phyloP scores from a whole-genome alignment of 2,888 invertebrate genomes.

The Phasia obesa region DNA sequence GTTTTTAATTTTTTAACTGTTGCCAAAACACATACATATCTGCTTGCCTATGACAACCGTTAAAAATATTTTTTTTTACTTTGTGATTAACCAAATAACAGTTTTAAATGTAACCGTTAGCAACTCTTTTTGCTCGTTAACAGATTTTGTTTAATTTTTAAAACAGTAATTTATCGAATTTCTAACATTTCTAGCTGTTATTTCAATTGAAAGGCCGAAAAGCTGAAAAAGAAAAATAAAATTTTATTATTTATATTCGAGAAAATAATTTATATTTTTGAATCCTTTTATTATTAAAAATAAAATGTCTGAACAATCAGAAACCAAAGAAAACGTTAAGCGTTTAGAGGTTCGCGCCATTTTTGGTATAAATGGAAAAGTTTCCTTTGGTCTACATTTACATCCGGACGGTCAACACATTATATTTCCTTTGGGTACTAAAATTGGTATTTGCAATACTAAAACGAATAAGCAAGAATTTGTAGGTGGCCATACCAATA shows the following conservation, averaged over 20 bases:
- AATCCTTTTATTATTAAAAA: not conserved
- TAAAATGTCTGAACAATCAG: constrained; percentile 45
- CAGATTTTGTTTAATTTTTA: not conserved
- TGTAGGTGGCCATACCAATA: constrained; percentile 90
- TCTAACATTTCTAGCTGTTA: not conserved
- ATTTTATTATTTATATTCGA: not conserved
- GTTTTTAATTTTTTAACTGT: too few species aligned
- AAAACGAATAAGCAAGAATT: constrained; percentile 88
- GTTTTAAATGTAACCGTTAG: constrained; percentile 35
- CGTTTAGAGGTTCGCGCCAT: constrained; percentile 86
- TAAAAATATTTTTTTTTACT: not conserved
- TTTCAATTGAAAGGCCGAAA: constrained; percentile 1
- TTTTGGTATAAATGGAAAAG: constrained; percentile 90
- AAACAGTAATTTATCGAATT: constrained; percentile 12
- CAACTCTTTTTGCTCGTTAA: constrained; percentile 41
- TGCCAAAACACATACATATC: not conserved
- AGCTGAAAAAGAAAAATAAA: not conserved
- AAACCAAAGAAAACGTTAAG: constrained; percentile 39
- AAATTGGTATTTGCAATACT: constrained; percentile 88
- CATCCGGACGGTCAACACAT: constrained; percentile 89
- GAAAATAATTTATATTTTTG: constrained; percentile 21
- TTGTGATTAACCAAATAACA: not conserved
- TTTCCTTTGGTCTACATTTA: constrained; percentile 85
- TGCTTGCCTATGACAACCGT: constrained; percentile 4
- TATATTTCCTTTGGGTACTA: constrained; percentile 90